Conservation (phyloP, 1,140 invertebrate species). For the Colletes latitarsis region DNA sequence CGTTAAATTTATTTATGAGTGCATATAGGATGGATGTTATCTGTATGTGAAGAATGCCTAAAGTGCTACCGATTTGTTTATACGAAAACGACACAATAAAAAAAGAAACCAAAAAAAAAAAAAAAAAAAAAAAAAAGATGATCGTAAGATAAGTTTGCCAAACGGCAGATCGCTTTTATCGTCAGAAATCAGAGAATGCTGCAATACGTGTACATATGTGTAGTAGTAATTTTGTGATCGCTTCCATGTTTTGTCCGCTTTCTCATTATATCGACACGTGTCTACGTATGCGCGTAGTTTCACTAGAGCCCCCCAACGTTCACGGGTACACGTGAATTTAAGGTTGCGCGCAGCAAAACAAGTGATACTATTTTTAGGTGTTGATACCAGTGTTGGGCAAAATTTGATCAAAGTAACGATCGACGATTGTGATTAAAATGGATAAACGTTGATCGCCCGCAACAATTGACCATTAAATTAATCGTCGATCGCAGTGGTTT, state of each 20-base stretch:
- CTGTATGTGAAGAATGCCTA: slow-evolving; percentile 53
- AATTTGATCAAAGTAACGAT: no score
- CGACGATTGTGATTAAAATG: no score
- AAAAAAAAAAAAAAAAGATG: neutral
- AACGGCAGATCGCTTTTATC: slow-evolving; percentile 45
- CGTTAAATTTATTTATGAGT: slow-evolving; percentile 59
- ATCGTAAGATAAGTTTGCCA: slow-evolving; percentile 38
- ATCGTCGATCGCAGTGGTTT: no score
- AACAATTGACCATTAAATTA: no score
- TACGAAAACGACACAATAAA: slow-evolving; percentile 28
- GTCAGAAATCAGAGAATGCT: slow-evolving; percentile 34
- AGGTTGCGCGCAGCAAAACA: no score
- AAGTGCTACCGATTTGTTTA: slow-evolving; percentile 56
- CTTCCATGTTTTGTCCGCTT: slow-evolving; percentile 57
- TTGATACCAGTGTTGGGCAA: no score
- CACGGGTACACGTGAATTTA: no score
- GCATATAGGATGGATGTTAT: slow-evolving; percentile 63
- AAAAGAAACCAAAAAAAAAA: no score
- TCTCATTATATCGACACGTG: slow-evolving; percentile 43
- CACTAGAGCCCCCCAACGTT: no score
- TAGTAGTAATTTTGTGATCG: slow-evolving; percentile 53
- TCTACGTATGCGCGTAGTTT: slow-evolving; percentile 12
- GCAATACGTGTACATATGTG: slow-evolving; percentile 59
- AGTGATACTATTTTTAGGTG: no score
- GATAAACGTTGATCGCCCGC: no score